Conservation (phyloP, 2,888 invertebrate species). For the Pseudococcus viburni region DNA sequence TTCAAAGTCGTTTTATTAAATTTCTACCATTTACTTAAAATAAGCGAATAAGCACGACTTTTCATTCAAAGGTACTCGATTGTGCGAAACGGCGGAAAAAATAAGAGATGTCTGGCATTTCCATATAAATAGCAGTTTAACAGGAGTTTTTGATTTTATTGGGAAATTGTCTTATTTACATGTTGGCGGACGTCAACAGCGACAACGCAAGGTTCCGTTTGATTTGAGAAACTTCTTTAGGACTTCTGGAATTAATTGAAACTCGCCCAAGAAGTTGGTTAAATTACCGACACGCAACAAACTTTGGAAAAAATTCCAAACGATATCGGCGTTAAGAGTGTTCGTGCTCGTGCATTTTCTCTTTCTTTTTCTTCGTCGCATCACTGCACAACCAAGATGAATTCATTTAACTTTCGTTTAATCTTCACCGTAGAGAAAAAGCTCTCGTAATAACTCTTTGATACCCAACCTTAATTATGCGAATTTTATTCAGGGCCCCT, state of each 20-base stretch:
- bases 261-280: slow-evolving; percentile 18
- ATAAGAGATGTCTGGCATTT: background rate
- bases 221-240: background rate
- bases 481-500: slow-evolving; percentile 26
- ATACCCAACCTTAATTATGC: slow-evolving; percentile 3
- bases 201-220: background rate
- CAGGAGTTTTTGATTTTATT: slow-evolving; percentile 24
- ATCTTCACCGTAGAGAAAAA: background rate
- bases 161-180: slow-evolving; percentile 22
- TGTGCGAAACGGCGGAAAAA: background rate
- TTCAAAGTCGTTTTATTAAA: background rate
- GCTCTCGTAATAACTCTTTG: slow-evolving; percentile 8
- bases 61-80: background rate
- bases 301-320: background rate
- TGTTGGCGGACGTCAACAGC: background rate
- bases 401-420: slow-evolving; percentile 27
- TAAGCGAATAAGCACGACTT: background rate
- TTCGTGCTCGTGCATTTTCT: background rate
- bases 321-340: background rate
- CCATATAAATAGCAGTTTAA: background rate
- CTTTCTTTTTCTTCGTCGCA: background rate
- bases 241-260: slow-evolving; percentile 16
- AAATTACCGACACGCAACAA: slow-evolving; percentile 1
- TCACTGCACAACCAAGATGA: background rate
- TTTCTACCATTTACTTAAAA: background rate